Evolutionary conservation across 2,797 vertebrate species (phyloP), one percentile per base, ranked within the genome.

Genomic region (Lerista edwardsae): DNA sequence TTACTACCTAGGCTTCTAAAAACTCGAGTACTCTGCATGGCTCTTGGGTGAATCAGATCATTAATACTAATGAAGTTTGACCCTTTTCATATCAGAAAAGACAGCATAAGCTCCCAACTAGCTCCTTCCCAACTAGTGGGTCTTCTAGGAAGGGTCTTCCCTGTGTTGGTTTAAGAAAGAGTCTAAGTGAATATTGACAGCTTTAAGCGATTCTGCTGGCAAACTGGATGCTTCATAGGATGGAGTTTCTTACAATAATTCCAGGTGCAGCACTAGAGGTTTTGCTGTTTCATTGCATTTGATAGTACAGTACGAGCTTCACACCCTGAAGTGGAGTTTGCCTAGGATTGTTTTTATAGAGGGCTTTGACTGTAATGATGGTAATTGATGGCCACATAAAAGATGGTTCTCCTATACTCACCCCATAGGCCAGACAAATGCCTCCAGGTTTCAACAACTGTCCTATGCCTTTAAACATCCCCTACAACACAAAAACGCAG

Each of bases 361-460:
- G 14, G 25, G 31, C 27, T 55, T 75, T 2, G 47, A 44, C 14
- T 74, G 80, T 71, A 57, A 29, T 15, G 6, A 11, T 41, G 6
- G n/a, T 25, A 36, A 25, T 41, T 10, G 12, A 29, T 69, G 6
- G 17, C 25, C 23, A 29, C n/a, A 21, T 21, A 51, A 74, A 55
- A 47, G 29, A 75, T 21, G 19, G 27, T n/a, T 71, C 68, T 77
- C n/a, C 23, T 34, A 41, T 71, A 92, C 95, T 19, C 93, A 96
- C 96, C 92, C 96, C 96, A 17, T 96, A 95, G 85, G 91, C 96
- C 75, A 97, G 84, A 84, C 97, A 86, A 90, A 96, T 73, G n/a
- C 96, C 94, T 31, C 96, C 94, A 82, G 93, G 91, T 87, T 87
- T 96, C 62, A 97, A 92, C 74, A 96, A 84, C 82, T 96, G 94